Conservation (phyloP, 2,113 vertebrate species). For the Nicator chloris region DNA sequence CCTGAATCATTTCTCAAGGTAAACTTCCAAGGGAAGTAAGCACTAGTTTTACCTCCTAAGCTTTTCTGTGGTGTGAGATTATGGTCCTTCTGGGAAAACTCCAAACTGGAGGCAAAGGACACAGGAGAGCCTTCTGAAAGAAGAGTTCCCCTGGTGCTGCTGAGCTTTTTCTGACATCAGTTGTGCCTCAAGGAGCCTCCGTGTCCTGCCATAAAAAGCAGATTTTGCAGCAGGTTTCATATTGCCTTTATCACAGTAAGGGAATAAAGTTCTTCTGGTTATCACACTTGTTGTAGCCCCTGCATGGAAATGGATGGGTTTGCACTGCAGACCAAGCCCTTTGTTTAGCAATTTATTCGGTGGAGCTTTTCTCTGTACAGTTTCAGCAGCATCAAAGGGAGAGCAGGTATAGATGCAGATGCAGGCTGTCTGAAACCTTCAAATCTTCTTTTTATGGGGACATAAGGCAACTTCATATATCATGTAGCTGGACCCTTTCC, state of each 20-base stretch:
- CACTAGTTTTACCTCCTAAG: neutral
- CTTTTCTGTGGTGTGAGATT: neutral
- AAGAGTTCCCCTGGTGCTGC: neutral
- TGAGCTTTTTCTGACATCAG: neutral
- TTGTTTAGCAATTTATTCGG: neutral
- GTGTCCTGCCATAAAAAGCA: conserved; percentile 21
- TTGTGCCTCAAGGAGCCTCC: neutral
- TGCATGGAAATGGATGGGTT: neutral
- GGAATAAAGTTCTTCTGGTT: conserved; percentile 23
- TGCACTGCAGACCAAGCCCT: neutral
- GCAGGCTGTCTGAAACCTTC: conserved; percentile 1
- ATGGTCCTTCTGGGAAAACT: neutral
- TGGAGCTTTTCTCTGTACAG: neutral
- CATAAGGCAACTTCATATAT: conserved; percentile 4
- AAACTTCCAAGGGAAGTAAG: neutral
- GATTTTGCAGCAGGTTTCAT: conserved; percentile 28
- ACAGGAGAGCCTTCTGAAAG: neutral
- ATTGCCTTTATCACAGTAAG: conserved; percentile 43
- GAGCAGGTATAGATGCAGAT: conserved; percentile 34
- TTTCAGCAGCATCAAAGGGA: conserved; percentile 13
- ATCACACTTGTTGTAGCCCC: neutral
- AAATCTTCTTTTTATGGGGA: conserved; percentile 32
- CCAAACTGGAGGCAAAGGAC: neutral
- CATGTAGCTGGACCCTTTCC: conserved; percentile 23
- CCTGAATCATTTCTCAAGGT: neutral